These are phyloP conservation scores for Xestia ashworthii DNA, from an alignment of 2,888 invertebrate species.

Conservation along the genomic window DNA sequence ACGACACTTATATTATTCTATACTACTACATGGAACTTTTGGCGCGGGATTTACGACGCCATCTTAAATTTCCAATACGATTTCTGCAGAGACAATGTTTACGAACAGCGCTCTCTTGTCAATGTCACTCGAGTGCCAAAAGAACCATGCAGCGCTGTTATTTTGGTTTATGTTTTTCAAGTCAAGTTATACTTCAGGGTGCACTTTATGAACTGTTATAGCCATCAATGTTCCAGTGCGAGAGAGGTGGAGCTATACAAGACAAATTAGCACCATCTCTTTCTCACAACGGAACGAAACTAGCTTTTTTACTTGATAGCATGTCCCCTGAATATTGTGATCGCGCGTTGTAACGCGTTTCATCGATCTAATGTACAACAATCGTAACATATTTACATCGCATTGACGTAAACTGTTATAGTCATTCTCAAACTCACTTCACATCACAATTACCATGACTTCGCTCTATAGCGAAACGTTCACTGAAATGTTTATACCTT, in stretches of 20 bases:
- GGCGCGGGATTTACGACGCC: background rate
- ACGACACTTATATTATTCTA: constrained; percentile 22
- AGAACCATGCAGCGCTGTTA: background rate
- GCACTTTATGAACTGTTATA: background rate
- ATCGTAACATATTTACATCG: background rate
- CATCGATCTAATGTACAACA: constrained; percentile 23
- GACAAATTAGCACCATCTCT: constrained; percentile 24
- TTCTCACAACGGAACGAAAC: background rate
- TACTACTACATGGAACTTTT: background rate
- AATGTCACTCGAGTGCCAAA: background rate
- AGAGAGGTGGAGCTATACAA: constrained; percentile 26
- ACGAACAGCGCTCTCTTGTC: background rate
- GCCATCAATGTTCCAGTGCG: background rate
- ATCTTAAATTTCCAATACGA: background rate
- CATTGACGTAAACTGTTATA: background rate
- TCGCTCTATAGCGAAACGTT: background rate
- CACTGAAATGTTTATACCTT: background rate
- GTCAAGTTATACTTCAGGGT: background rate
- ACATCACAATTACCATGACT: constrained; percentile 1
- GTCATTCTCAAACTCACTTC: constrained; percentile 25
- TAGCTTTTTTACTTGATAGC: background rate
- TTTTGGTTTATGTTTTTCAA: background rate
- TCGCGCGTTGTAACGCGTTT: constrained; percentile 15
- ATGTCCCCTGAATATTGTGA: background rate
- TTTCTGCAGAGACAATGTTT: background rate